Conservation (phyloP, 1,140 invertebrate species). For the Metaphire vulgaris region DNA sequence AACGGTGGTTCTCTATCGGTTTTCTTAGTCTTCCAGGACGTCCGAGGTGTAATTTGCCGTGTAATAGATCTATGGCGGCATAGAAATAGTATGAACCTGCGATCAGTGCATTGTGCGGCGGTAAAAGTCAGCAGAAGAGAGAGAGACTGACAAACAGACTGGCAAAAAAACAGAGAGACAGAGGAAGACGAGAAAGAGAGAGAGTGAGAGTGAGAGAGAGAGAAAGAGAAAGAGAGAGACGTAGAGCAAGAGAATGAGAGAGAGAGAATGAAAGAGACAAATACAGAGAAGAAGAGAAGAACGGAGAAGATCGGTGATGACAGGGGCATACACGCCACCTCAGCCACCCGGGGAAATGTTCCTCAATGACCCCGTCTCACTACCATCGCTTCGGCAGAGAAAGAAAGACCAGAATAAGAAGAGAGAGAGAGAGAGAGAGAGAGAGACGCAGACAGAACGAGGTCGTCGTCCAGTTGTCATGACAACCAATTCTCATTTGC, state of each 20-base stretch:
- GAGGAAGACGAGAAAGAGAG: conserved; percentile 17
- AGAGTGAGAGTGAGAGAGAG: conserved; percentile 3
- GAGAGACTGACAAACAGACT: not conserved
- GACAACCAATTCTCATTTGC: too few species aligned
- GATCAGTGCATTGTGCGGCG: too few species aligned
- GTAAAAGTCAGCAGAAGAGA: too few species aligned
- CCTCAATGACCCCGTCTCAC: not conserved
- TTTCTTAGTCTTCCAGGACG: too few species aligned
- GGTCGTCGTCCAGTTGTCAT: too few species aligned
- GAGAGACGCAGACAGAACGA: not conserved
- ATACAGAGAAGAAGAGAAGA: not conserved
- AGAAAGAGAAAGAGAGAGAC: conserved; percentile 8
- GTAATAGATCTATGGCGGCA: too few species aligned
- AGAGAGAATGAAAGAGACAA: conserved; percentile 11
- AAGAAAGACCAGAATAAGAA: not conserved
- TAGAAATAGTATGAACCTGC: too few species aligned
- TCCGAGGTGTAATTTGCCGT: too few species aligned
- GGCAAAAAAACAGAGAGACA: not conserved
- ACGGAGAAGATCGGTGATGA: not conserved
- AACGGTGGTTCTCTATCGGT: too few species aligned
- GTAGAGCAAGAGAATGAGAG: conserved; percentile 7
- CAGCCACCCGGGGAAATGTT: not conserved
- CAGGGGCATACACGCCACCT: not conserved
- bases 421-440: not conserved
- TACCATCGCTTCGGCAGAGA: not conserved